A percentile compares a stretch with the other conserved stretches of the same genome.
These are phyloP conservation scores for Darwinula stevensoni DNA, from an alignment of 2,888 invertebrate genomes.

Conservation along the genomic window DNA sequence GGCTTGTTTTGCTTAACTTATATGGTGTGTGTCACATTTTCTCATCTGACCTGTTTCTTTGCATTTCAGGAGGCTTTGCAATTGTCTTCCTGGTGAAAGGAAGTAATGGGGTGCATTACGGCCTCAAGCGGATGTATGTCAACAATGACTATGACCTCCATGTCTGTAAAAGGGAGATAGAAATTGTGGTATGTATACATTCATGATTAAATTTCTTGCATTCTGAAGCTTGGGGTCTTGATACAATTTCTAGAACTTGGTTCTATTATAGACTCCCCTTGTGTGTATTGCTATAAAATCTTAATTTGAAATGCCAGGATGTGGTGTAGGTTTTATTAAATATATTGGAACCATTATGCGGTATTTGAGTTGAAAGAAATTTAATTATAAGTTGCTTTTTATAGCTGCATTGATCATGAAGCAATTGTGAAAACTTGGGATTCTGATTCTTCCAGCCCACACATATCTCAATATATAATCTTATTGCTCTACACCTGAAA, in stretches of 20 bases:
- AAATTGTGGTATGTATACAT: conserved; percentile 35
- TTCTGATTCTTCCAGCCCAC: too few relatives aligned
- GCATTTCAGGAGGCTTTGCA: conserved; percentile 63
- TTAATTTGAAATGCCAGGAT: too few relatives aligned
- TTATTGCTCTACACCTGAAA: too few relatives aligned
- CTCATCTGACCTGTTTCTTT: conserved; percentile 9
- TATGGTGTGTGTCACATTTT: background rate
- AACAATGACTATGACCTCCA: conserved; percentile 64
- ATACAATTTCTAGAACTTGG: too few relatives aligned
- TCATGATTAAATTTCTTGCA: conserved; percentile 4
- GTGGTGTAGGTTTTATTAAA: too few relatives aligned
- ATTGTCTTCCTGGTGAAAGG: conserved; percentile 61
- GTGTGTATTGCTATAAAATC: background rate
- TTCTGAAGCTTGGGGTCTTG: conserved; percentile 1
- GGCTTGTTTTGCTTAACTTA: background rate
- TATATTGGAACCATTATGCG: too few relatives aligned
- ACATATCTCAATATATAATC: too few relatives aligned
- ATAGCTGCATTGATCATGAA: too few relatives aligned
- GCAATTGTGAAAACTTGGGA: too few relatives aligned
- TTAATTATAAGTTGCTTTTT: too few relatives aligned
- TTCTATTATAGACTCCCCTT: background rate
- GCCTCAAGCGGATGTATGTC: conserved; percentile 70
- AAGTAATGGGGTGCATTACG: conserved; percentile 31
- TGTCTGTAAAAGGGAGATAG: conserved; percentile 63
- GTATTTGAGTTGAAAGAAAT: too few relatives aligned